Percentiles rank a stretch among this genome's conserved stretches.
Evolutionary conservation across 2,888 invertebrate species (phyloP).

Genomic region (Globia sparganii): DNA sequence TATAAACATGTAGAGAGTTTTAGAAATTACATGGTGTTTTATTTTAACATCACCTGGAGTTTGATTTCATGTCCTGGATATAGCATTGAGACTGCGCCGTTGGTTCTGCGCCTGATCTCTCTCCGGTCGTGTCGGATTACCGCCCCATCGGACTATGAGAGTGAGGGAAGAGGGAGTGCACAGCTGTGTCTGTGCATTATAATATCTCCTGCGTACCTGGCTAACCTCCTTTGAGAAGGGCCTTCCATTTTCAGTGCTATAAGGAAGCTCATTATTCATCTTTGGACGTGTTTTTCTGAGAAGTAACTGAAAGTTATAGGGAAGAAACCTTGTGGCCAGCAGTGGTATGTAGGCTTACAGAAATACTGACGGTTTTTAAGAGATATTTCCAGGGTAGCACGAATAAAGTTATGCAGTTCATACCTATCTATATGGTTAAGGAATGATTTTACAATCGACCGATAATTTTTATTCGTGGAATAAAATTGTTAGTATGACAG

Average conservation of each 20-base stretch:
- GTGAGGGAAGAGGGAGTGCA: no score
- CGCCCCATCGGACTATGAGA: no score
- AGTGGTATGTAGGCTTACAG: background rate
- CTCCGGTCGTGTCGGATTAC: no score
- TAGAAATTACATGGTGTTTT: conserved; percentile 49
- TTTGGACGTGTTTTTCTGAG: background rate
- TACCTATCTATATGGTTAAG: no score
- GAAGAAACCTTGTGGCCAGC: background rate
- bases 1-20: conserved; percentile 55
- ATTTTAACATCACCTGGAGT: conserved; percentile 24
- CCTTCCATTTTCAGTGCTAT: background rate
- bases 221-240: no score
- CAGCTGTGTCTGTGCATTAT: no score
- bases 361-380: background rate
- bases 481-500: no score
- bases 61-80: background rate
- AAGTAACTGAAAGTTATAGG: background rate
- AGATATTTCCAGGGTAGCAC: background rate
- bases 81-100: no score
- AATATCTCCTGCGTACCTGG: no score
- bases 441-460: no score
- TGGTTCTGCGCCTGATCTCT: no score
- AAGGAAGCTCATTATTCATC: background rate
- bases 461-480: no score
- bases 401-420: background rate